Evolutionary conservation across 23 tunicate species (phyloP).

Genomic region (Styela plicata): DNA sequence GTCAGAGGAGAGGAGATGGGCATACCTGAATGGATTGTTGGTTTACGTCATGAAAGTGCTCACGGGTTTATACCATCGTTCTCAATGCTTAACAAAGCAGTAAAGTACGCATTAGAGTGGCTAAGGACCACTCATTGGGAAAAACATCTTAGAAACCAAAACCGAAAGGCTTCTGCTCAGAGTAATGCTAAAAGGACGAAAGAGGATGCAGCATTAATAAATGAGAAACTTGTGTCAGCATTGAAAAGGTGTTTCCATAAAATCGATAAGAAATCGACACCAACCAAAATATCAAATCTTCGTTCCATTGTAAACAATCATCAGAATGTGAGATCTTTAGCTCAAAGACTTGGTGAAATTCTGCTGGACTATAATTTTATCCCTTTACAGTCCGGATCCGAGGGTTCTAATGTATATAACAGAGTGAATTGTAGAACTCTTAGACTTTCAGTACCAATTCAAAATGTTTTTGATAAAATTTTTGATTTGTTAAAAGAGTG

Average conservation of each 20-base stretch:
- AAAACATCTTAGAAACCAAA: background rate
- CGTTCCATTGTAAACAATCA: background rate
- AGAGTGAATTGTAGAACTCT: background rate
- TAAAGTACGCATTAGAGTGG: constrained; percentile 54
- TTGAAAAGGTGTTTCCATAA: background rate
- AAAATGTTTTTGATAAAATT: background rate
- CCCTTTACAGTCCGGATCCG: background rate
- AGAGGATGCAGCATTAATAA: background rate
- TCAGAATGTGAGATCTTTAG: background rate
- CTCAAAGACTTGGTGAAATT: background rate
- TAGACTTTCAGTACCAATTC: background rate
- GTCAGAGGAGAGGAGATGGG: constrained; percentile 44
- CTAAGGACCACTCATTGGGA: constrained; percentile 49
- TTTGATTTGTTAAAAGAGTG: background rate
- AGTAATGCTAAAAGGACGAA: background rate
- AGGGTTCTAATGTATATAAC: background rate
- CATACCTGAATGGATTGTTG: constrained; percentile 71
- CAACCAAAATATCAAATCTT: background rate
- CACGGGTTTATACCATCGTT: constrained; percentile 40
- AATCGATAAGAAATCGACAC: background rate
- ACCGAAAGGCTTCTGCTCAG: background rate
- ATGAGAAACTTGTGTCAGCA: background rate
- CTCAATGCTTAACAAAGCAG: constrained; percentile 40
- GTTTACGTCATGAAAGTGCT: constrained; percentile 54
- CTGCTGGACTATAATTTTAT: background rate